Evolutionary conservation across 2,797 vertebrate genomes (phyloP).

Genomic region (Okamejei kenojei): DNA sequence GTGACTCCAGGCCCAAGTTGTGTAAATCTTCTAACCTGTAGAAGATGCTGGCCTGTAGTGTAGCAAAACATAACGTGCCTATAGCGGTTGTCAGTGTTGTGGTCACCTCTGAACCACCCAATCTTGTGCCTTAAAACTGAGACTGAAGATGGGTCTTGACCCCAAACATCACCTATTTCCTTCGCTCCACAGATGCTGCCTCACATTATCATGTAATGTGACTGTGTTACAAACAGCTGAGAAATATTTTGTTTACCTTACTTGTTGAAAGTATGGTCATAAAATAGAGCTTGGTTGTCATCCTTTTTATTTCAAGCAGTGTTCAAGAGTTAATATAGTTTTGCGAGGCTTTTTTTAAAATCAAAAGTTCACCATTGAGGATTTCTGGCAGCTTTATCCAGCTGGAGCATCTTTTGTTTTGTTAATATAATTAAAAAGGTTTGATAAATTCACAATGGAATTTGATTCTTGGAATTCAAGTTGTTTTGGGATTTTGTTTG

Average conservation of each 20-base stretch:
- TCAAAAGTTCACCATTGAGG: neutral
- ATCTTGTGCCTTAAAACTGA: neutral
- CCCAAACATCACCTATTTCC: too few relatives aligned
- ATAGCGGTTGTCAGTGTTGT: neutral
- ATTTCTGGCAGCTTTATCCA: slow-evolving; percentile 3
- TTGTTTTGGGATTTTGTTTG: neutral
- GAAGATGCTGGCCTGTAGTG: neutral
- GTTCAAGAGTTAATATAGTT: too few relatives aligned
- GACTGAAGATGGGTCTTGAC: too few relatives aligned
- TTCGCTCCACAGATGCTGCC: too few relatives aligned
- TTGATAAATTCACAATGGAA: neutral
- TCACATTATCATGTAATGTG: neutral
- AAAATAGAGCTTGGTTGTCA: neutral
- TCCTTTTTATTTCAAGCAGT: neutral
- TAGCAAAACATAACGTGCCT: neutral
- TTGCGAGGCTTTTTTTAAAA: neutral
- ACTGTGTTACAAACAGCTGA: neutral
- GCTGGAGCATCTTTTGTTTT: neutral
- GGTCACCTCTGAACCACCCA: neutral
- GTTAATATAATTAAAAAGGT: neutral
- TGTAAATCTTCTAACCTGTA: neutral
- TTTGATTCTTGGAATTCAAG: neutral
- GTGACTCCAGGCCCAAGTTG: neutral
- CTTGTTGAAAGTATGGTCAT: neutral
- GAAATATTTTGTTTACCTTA: neutral